Evolutionary conservation across 2,113 vertebrate species (phyloP), one percentile per base, ranked within the genome.

Genomic region (Thamnaconus septentrionalis): DNA sequence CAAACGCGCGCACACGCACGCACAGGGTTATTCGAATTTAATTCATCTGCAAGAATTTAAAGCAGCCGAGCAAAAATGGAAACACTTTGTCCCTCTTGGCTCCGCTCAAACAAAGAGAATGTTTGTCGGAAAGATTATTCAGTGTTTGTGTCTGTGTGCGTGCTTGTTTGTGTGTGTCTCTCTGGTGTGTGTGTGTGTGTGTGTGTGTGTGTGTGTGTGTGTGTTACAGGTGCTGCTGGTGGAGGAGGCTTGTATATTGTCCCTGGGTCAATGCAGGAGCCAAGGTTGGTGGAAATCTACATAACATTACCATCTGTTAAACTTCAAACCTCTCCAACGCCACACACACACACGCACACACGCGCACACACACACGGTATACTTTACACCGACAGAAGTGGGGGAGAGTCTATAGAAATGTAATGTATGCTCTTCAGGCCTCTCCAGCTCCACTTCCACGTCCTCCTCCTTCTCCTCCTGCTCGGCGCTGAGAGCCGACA

Each of bases 241-340:
- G 10, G 74, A 60, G 69, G 79, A 81, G 67, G 72, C 71, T 60
- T 4, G 50, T 69, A 59, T 75, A 75, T 87, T 81, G 75, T 82
- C 65, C 50, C 63, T 57, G 80, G 82, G 86, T 81, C 79, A 84
- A 51, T 59, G 59, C 74, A 69, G 68, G 76, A 85, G 69, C 53
- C 66, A 56, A 39, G 61, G 68, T 59, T 82, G 70, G 69, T 82
- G 53, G 69, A 78, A 89, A 81, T 84, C 73, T 79, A 77, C 81
- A 84, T 82, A 82, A 71, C 80, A 91, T 90, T 87, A 85, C 72
- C 85, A 89, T 91, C 78, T 85, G 84, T 87, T 86, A 85, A 90
- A 89, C 80, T 85, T 88, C 81, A 86, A 88, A 84, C 84, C 59
- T 61, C 72, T 64, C 72, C 53, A 55, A 57, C 59, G 57, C 61